Evolutionary conservation across 2,797 vertebrate species (phyloP).

Genomic region (Manis javanica): DNA sequence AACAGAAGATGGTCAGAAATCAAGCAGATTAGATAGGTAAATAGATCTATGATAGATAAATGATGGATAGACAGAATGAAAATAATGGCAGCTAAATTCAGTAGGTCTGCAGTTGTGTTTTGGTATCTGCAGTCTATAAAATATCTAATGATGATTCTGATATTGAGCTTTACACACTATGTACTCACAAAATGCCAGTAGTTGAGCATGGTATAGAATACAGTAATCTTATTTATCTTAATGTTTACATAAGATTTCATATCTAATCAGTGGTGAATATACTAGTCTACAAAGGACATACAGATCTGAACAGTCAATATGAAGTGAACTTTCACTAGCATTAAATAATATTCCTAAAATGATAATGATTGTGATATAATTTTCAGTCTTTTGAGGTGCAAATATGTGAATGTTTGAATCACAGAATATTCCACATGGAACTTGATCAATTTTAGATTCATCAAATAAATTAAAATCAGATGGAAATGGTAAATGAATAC

Average conservation of each 20-base stretch:
- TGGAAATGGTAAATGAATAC: neutral
- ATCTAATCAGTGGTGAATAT: neutral
- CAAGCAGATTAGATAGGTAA: neutral
- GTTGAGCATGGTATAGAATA: neutral
- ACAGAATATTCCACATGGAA: neutral
- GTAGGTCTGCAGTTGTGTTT: neutral
- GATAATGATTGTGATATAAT: neutral
- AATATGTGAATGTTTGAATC: neutral
- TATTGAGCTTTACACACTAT: neutral
- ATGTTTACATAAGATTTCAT: neutral
- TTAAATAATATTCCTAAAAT: neutral
- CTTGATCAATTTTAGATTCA: neutral
- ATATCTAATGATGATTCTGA: neutral
- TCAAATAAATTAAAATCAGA: neutral
- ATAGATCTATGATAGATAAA: neutral
- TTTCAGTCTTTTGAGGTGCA: neutral
- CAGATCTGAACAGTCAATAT: neutral
- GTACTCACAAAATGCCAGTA: neutral
- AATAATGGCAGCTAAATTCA: neutral
- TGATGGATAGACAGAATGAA: neutral
- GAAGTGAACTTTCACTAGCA: neutral
- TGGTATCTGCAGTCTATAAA: neutral
- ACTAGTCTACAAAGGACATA: neutral
- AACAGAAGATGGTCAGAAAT: neutral
- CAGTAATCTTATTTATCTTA: neutral